Percentiles rank a stretch among this genome's conserved stretches.
Conservation (phyloP, 2,797 vertebrate species). For the Syncerus caffer region DNA sequence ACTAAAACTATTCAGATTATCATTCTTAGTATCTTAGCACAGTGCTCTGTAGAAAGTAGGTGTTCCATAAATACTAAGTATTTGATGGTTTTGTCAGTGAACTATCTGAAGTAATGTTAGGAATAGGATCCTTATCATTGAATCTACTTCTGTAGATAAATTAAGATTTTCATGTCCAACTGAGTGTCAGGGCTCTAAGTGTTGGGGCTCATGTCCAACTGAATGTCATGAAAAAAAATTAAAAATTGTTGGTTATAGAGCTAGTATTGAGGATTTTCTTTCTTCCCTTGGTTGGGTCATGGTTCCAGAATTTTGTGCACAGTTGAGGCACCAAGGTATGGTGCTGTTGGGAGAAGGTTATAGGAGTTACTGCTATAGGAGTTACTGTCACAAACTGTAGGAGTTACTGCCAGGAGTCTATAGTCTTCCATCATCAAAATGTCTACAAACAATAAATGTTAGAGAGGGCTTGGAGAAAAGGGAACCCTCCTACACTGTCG, state of each 20-base stretch:
- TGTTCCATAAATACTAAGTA: slow-evolving; percentile 17
- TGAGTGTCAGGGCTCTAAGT: background rate
- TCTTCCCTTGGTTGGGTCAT: background rate
- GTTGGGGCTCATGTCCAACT: background rate
- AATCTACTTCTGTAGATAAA: slow-evolving; percentile 45
- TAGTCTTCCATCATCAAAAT: background rate
- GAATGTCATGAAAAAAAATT: background rate
- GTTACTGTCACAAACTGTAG: background rate
- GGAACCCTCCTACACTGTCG: background rate
- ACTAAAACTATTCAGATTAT: background rate
- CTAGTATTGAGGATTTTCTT: slow-evolving; percentile 6
- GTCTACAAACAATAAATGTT: background rate
- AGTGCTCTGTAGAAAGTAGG: background rate
- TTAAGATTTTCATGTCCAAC: slow-evolving; percentile 26
- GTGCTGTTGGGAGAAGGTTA: background rate
- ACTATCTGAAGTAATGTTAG: background rate
- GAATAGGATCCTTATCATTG: background rate
- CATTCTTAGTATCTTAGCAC: background rate
- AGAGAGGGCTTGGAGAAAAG: background rate
- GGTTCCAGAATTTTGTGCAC: slow-evolving; percentile 7
- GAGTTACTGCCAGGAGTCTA: background rate
- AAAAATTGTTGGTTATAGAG: slow-evolving; percentile 30
- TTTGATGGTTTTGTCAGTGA: background rate
- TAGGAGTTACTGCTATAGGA: background rate
- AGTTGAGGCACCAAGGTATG: background rate